A percentile compares a stretch with the other conserved stretches of the same genome.
phyloP scores from a whole-genome alignment of 23 tunicate genomes.

The Trididemnum nubilum region DNA sequence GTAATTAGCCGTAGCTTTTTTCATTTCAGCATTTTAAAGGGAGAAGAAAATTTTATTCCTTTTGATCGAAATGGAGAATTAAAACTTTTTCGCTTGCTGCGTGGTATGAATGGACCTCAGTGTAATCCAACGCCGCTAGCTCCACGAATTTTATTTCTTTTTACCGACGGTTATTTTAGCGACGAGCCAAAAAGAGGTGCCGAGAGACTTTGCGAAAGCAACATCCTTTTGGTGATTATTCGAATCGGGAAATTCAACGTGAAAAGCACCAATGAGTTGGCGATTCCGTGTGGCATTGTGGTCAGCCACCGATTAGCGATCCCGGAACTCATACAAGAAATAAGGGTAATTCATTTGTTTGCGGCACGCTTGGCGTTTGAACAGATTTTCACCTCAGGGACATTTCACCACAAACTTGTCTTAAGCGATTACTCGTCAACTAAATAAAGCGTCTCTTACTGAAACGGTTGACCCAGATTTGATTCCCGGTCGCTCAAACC shows the following conservation, averaged over 20 bases:
- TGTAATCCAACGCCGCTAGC: not conserved
- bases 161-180: slow-evolving; percentile 64
- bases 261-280: slow-evolving; percentile 42
- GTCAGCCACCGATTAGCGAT: slow-evolving; percentile 35
- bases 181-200: slow-evolving; percentile 74
- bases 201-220: slow-evolving; percentile 54
- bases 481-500: no score
- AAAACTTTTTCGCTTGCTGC: not conserved
- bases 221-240: slow-evolving; percentile 69
- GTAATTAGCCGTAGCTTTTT: no score
- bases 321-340: slow-evolving; percentile 49
- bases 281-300: slow-evolving; percentile 53
- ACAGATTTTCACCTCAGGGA: not conserved
- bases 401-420: not conserved
- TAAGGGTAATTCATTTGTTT: slow-evolving; percentile 44
- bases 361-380: not conserved
- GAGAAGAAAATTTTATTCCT: not conserved
- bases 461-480: no score
- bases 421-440: no score
- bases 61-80: not conserved
- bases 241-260: slow-evolving; percentile 40
- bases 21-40: not conserved
- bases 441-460: no score
- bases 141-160: slow-evolving; percentile 63
- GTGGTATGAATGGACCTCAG: not conserved